These are phyloP conservation scores for Clinocottus analis DNA, from an alignment of 2,113 vertebrate species.

Conservation along the genomic window DNA sequence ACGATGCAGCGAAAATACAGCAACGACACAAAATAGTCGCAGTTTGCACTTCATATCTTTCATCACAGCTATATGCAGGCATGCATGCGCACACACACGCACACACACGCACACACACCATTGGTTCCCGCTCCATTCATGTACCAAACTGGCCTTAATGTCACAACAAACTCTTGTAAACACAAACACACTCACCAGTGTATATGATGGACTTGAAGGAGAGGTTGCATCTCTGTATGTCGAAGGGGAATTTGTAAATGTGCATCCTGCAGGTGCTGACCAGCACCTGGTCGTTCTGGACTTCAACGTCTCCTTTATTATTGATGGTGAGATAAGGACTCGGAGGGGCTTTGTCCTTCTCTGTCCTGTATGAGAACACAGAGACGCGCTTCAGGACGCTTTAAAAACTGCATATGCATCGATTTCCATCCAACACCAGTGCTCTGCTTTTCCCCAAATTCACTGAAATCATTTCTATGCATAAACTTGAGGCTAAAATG, in stretches of 20 bases:
- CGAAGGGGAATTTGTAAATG: slow-evolving; percentile 73
- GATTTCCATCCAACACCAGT: neutral
- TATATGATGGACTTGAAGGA: slow-evolving; percentile 67
- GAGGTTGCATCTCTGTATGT: slow-evolving; percentile 73
- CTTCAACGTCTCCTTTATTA: slow-evolving; percentile 44
- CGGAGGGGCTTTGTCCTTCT: slow-evolving; percentile 63
- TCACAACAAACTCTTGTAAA: neutral
- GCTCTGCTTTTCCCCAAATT: neutral
- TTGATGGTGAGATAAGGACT: slow-evolving; percentile 68
- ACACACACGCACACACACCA: neutral
- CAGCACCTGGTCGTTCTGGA: slow-evolving; percentile 65
- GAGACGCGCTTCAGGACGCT: neutral
- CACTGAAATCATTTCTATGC: neutral
- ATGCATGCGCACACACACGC: too few relatives aligned
- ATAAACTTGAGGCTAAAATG: neutral
- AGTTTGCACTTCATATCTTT: too few relatives aligned
- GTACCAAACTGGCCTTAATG: neutral
- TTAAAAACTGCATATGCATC: neutral
- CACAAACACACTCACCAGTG: slow-evolving; percentile 43
- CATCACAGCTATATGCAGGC: too few relatives aligned
- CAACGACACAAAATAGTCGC: too few relatives aligned
- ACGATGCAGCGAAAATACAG: too few relatives aligned
- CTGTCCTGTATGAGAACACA: slow-evolving; percentile 59
- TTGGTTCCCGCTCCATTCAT: neutral
- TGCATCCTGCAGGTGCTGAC: slow-evolving; percentile 77